Evolutionary conservation across 2,113 vertebrate genomes (phyloP), one percentile per base, ranked within the genome.

Genomic region (Dissostichus mawsoni): DNA sequence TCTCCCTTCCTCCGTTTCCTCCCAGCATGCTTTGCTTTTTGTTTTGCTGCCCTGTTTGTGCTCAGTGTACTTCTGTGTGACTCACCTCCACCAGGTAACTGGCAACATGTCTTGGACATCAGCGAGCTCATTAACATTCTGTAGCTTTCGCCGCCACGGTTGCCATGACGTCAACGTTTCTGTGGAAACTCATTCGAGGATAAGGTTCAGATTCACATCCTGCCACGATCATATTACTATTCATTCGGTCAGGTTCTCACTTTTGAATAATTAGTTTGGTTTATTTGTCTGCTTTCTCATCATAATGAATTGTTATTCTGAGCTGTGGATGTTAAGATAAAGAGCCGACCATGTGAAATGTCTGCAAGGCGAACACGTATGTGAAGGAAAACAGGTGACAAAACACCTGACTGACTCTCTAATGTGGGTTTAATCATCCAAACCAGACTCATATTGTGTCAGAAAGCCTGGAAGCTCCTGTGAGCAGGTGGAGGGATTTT

Each of bases 81-180:
- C 70, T 90, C 87, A 78, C 76, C 80, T 85, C 66, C 55, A n/a
- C 25, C 84, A 83, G 89, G 84, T 91, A 72, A 90, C 72, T 55
- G 84, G 70, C 83, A 86, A 78, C 82, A 66, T 56, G 66, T 74
- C 79, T 52, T 36, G 59, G 58, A 76, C 89, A 64, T 74, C 58
- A 20, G 69, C 33, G 13, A 63, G 41, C 66, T 84, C 79, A 89
- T 94, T 86, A 91, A 70, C 84, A 93, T 91, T 88, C 92, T 72
- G 78, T 52, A n/a, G 83, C 91, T 57, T 29, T 69, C 45, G 7
- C 80, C 23, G 17, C 56, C 81, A 57, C 41, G 13, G 87, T 86
- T 88, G 81, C 87, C 66, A 64, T 93, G 92, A 90, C 89, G 87
- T 93, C 88, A 89, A 51, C 33, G 70, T 90, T 78, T 87, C 91